Conservation (phyloP, 2,888 invertebrate species). For the Phymatocera aterrima region DNA sequence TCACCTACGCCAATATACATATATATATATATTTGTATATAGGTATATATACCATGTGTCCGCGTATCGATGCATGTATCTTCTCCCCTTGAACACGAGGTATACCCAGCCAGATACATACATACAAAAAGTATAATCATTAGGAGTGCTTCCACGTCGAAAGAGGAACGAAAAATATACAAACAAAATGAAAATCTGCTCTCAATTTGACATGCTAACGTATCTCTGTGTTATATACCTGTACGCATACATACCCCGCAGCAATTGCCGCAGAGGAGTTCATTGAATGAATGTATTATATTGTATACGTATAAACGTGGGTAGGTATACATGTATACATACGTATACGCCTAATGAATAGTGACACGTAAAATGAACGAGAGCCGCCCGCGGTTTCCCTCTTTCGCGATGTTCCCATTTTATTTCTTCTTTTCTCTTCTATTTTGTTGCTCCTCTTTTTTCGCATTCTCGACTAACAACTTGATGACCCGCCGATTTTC, state of each 20-base stretch:
- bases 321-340: neutral
- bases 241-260: neutral
- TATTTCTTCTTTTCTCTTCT: neutral
- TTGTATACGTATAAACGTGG: no score
- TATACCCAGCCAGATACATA: neutral
- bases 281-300: neutral
- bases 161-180: no score
- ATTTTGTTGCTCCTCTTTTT: neutral
- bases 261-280: conserved; percentile 7
- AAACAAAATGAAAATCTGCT: neutral
- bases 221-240: neutral
- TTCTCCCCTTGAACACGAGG: neutral
- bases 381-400: neutral
- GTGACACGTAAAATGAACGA: neutral
- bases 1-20: no score
- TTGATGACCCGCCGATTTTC: neutral
- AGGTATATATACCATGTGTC: neutral
- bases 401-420: neutral
- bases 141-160: neutral
- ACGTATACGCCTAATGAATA: neutral
- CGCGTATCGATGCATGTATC: neutral
- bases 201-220: neutral
- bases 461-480: neutral
- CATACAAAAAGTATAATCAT: neutral
- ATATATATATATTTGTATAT: no score